Base-by-base conservation (phyloP, 2,888 invertebrate species). In the Morpho achilles region DNA sequence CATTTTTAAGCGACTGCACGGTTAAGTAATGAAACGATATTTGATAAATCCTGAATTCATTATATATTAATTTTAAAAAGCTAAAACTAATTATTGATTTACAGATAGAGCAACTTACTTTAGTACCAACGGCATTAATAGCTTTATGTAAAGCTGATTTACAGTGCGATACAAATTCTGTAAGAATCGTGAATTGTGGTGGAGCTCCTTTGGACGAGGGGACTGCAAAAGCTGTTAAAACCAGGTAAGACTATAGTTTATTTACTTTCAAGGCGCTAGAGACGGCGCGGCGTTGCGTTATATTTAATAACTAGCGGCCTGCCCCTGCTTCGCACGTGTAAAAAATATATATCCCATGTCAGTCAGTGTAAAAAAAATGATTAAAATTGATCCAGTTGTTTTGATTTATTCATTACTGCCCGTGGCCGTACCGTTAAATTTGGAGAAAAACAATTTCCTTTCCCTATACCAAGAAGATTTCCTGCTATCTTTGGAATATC, bases 121-220 rank as follows among this genome's bases (percentile, higher is more conserved):
- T 84, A 5, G 87, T 87, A 0, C 89, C 89, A 0, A 82, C 87
- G 0, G 67, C 87, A 0, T 53, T 88, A 6, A 77, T 88, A 0
- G 79, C 84, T 0, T 53, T 82, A 0, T 72, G 72, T 47, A 89
- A 88, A 57, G 68, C 75, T 0, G 65, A 72, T 0, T 57, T 65
- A 0, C 60, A 72, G 0, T 77, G 80, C 42, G 83, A 89, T 58
- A 67, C 87, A 0, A 82, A 80, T 41, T 80, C 82, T 0, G 79
- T 88, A 0, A 56, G 49, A 2, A 0, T 72, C 0, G 63, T 88
- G 0, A 70, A 66, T 54, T 78, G 78, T 0, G 89, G 88, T 0
- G 87, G 85, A 0, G 87, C 89, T 0, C 87, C 89, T 0, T 60
- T 88, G 0, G 77, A 76, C 1, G 78, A 79, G 53, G 85, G 87